Percentiles rank a stretch among this genome's conserved stretches.
phyloP scores from a whole-genome alignment of 2,888 invertebrate species.

The Dascillus cervinus region DNA sequence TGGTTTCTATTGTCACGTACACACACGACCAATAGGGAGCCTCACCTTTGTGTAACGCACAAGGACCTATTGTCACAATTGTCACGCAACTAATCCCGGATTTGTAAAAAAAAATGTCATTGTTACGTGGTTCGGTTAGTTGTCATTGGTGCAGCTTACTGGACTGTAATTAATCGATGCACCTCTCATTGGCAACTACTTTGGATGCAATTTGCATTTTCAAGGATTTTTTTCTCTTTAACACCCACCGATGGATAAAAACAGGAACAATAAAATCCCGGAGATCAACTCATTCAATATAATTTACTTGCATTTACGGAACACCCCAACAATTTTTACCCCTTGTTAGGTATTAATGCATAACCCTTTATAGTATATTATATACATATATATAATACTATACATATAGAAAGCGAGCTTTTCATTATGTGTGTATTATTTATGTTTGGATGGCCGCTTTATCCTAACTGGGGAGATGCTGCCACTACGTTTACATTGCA shows the following conservation, averaged over 20 bases:
- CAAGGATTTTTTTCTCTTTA: no score
- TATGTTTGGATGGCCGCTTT: slow-evolving; percentile 35
- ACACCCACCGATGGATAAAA: no score
- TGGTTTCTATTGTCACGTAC: slow-evolving; percentile 37
- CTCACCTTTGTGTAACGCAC: slow-evolving; percentile 29
- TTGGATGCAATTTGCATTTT: no score
- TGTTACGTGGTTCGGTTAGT: no score
- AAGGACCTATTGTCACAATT: slow-evolving; percentile 32
- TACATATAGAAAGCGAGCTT: slow-evolving; percentile 23
- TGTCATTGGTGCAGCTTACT: no score
- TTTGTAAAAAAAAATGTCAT: slow-evolving; percentile 11
- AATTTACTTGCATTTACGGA: slow-evolving; percentile 33
- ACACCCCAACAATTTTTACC: slow-evolving; percentile 30
- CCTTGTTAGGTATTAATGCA: slow-evolving; percentile 36
- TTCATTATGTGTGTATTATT: slow-evolving; percentile 41
- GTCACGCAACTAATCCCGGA: slow-evolving; percentile 27
- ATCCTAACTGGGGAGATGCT: slow-evolving; percentile 9
- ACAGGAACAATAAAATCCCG: slow-evolving; percentile 17
- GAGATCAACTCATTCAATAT: slow-evolving; percentile 29
- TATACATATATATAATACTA: slow-evolving; percentile 34
- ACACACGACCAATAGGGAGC: slow-evolving; percentile 29
- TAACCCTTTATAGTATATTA: slow-evolving; percentile 34
- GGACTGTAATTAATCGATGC: no score
- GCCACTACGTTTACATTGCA: slow-evolving; percentile 16
- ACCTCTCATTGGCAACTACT: no score